A percentile compares a stretch with the other conserved stretches of the same genome.
These are phyloP conservation scores for Orius laevigatus DNA, from an alignment of 1,140 invertebrate genomes.

Conservation along the genomic window DNA sequence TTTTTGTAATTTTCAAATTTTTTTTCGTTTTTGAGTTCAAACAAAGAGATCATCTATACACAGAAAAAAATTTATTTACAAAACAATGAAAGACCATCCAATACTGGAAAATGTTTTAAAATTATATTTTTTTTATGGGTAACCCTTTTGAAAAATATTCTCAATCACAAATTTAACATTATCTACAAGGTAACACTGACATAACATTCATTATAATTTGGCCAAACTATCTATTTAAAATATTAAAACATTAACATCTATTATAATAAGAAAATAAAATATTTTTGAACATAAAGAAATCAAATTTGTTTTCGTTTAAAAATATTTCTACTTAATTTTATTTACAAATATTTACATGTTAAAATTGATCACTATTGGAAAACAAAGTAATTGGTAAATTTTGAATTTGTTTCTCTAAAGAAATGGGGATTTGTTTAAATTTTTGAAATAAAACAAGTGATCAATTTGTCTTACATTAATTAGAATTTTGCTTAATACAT, in stretches of 20 bases:
- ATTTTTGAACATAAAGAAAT: neutral
- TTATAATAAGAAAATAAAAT: neutral
- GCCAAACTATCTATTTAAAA: neutral
- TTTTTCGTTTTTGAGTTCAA: too few relatives aligned
- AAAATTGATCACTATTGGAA: too few relatives aligned
- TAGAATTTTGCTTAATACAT: too few relatives aligned
- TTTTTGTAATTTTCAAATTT: too few relatives aligned
- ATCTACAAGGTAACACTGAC: neutral
- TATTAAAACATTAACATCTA: neutral
- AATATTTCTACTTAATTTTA: neutral
- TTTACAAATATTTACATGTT: too few relatives aligned
- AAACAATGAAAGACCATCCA: neutral
- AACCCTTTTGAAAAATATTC: conserved; percentile 1
- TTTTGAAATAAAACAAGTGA: too few relatives aligned
- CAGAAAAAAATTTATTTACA: neutral
- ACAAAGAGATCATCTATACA: neutral
- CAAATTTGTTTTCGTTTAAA: neutral
- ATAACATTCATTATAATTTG: neutral
- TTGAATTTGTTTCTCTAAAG: too few relatives aligned
- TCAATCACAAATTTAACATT: neutral
- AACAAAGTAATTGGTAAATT: too few relatives aligned
- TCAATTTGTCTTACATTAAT: too few relatives aligned
- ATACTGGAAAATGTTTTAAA: neutral
- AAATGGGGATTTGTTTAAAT: too few relatives aligned
- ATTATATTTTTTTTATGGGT: neutral